These are phyloP conservation scores for Ichneumoninae sp. DNA, from an alignment of 2,888 invertebrate species.

Conservation along the genomic window DNA sequence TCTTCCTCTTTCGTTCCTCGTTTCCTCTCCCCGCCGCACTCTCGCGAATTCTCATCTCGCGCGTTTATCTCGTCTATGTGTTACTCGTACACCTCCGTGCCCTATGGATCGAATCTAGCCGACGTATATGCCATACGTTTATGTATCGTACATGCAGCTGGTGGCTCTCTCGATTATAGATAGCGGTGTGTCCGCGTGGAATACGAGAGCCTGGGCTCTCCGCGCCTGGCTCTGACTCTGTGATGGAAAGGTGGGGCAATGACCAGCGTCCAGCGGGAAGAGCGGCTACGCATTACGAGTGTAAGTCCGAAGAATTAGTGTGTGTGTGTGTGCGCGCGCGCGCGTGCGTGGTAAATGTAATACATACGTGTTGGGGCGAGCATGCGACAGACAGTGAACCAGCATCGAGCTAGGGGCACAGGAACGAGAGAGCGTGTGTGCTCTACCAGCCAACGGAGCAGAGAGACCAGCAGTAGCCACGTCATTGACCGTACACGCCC, in stretches of 20 bases:
- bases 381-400: constrained; percentile 46
- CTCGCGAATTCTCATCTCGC: constrained; percentile 6
- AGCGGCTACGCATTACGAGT: constrained; percentile 41
- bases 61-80: not conserved
- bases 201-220: constrained; percentile 27
- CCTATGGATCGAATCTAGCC: constrained; percentile 31
- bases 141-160: constrained; percentile 73
- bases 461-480: constrained; percentile 58
- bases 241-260: constrained; percentile 68
- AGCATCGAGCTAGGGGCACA: constrained; percentile 32
- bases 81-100: constrained; percentile 28
- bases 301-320: constrained; percentile 34
- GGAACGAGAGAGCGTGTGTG: constrained; percentile 31
- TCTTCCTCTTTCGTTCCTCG: constrained; percentile 7
- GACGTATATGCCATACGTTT: constrained; percentile 67
- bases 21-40: constrained; percentile 11
- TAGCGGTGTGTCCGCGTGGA: constrained; percentile 49
- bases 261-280: constrained; percentile 66
- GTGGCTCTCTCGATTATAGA: constrained; percentile 29
- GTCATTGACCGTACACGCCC: constrained; percentile 69
- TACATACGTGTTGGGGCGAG: constrained; percentile 22
- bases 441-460: constrained; percentile 37
- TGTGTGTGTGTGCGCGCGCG: constrained; percentile 16
- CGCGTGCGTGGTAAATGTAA: not conserved
- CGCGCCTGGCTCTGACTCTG: constrained; percentile 51